phyloP scores from a whole-genome alignment of 2,113 vertebrate species.

The Pelvicachromis taeniatus region DNA sequence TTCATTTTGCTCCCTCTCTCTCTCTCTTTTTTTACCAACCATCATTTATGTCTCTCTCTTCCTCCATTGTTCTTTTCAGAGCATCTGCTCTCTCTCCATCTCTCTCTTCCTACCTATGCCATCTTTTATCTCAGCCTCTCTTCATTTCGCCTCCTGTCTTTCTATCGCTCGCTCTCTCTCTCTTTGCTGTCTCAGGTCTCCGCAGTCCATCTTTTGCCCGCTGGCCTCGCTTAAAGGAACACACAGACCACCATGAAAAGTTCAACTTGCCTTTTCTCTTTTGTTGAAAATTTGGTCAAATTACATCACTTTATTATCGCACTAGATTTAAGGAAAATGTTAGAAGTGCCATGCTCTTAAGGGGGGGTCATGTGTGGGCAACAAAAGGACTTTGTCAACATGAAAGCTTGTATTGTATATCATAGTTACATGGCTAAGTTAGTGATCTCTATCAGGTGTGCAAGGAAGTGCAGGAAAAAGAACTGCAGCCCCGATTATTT shows the following conservation, averaged over 20 bases:
- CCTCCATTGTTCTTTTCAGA: slow-evolving; percentile 56
- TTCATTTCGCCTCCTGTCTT: slow-evolving; percentile 20
- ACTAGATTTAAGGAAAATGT: neutral
- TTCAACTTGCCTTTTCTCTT: neutral
- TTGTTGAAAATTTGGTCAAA: neutral
- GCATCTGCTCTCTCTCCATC: slow-evolving; percentile 49
- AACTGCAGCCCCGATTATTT: neutral
- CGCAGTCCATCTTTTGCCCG: slow-evolving; percentile 39
- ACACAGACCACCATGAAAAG: neutral
- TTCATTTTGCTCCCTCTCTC: slow-evolving; percentile 38
- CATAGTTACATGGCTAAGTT: neutral
- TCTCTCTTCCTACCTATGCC: slow-evolving; percentile 12
- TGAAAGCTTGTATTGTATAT: neutral
- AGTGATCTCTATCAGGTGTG: neutral
- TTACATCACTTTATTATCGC: neutral
- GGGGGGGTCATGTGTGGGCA: neutral
- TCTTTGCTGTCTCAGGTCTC: slow-evolving; percentile 24
- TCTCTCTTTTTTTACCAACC: slow-evolving; percentile 12
- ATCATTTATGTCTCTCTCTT: slow-evolving; percentile 57
- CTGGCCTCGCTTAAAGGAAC: slow-evolving; percentile 16
- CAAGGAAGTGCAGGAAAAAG: neutral
- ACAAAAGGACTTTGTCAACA: neutral
- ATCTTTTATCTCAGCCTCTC: slow-evolving; percentile 49
- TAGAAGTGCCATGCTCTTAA: neutral
- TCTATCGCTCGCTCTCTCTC: neutral